phyloP scores from a whole-genome alignment of 2,113 vertebrate genomes.

The Macquaria ambigua region DNA sequence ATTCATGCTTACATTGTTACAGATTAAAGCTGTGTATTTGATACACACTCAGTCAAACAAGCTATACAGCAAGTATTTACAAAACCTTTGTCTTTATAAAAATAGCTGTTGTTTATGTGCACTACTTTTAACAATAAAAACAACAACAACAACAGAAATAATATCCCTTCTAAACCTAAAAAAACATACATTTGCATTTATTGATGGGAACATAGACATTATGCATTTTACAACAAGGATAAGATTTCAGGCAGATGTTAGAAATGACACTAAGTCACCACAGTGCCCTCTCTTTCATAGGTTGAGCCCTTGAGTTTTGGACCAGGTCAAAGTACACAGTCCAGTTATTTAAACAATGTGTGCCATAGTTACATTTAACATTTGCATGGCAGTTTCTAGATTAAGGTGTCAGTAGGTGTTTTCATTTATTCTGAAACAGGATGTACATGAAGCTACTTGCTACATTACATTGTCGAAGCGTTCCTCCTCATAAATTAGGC shows the following conservation, averaged over 20 bases:
- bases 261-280: slow-evolving; percentile 63
- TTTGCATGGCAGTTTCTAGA: not conserved
- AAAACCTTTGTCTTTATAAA: slow-evolving; percentile 65
- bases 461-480: not conserved
- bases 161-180: not conserved
- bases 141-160: not conserved
- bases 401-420: not conserved
- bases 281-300: slow-evolving; percentile 50
- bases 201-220: not conserved
- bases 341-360: slow-evolving; percentile 65
- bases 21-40: slow-evolving; percentile 67
- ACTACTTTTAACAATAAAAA: slow-evolving; percentile 36
- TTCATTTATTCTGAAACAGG: not conserved
- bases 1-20: slow-evolving; percentile 49
- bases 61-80: slow-evolving; percentile 75
- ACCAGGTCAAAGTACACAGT: slow-evolving; percentile 63
- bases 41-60: slow-evolving; percentile 71
- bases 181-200: slow-evolving; percentile 10
- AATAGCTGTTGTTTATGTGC: slow-evolving; percentile 21
- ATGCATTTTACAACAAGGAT: slow-evolving; percentile 7
- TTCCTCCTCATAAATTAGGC: not conserved
- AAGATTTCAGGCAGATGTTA: slow-evolving; percentile 50
- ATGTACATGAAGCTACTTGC: not conserved
- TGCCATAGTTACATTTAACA: slow-evolving; percentile 24
- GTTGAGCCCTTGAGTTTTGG: slow-evolving; percentile 43